Conservation (phyloP, 2,888 invertebrate genomes). For the Biston betularia region DNA sequence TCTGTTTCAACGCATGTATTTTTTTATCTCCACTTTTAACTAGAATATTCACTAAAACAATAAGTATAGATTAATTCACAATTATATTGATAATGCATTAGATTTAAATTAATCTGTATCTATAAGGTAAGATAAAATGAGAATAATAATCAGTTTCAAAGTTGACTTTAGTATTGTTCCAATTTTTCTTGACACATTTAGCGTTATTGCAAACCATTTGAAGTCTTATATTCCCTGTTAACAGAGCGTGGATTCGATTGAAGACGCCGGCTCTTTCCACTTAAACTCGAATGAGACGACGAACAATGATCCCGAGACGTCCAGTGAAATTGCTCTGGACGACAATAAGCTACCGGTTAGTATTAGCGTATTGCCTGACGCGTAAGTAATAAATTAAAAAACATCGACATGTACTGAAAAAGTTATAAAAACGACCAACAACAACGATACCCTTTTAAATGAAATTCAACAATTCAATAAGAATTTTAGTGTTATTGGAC, state of each 20-base stretch:
- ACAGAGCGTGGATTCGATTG: conserved; percentile 95
- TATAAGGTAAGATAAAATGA: conserved; percentile 24
- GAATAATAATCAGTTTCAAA: neutral
- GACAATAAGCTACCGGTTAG: conserved; percentile 89
- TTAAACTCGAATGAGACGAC: conserved; percentile 91
- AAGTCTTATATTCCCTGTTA: conserved; percentile 29
- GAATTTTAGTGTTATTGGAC: too few species aligned
- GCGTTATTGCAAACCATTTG: conserved; percentile 31
- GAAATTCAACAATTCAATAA: too few species aligned
- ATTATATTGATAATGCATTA: conserved; percentile 1
- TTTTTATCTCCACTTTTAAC: conserved; percentile 20
- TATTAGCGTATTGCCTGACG: conserved; percentile 27
- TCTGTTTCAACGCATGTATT: conserved; percentile 44
- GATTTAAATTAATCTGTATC: neutral
- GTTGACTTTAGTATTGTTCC: neutral
- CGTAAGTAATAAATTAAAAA: neutral
- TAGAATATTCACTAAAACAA: neutral
- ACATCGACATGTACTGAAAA: too few species aligned
- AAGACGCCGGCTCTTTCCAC: conserved; percentile 91
- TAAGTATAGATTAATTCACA: conserved; percentile 2
- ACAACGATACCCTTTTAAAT: too few species aligned
- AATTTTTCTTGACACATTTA: neutral
- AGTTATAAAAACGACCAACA: too few species aligned
- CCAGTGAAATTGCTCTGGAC: conserved; percentile 89
- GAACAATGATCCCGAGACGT: conserved; percentile 89